These are phyloP conservation scores for Stenotaenia linearis DNA, from an alignment of 2,888 invertebrate species.

Conservation along the genomic window DNA sequence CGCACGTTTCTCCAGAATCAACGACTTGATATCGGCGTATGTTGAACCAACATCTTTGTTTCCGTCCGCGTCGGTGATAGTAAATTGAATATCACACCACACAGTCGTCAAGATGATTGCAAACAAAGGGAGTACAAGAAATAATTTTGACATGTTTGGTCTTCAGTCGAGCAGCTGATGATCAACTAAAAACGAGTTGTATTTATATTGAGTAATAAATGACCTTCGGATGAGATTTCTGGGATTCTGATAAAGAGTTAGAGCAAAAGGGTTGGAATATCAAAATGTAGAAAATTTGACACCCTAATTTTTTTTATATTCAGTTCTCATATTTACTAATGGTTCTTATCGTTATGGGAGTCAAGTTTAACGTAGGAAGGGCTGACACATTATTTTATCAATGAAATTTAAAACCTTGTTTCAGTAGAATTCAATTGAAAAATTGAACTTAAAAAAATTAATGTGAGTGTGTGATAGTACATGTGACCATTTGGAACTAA, in stretches of 20 bases:
- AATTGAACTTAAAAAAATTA: too few species aligned
- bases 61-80: background rate
- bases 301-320: background rate
- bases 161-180: background rate
- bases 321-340: background rate
- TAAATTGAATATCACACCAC: background rate
- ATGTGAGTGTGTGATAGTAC: too few species aligned
- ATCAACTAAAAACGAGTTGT: background rate
- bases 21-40: background rate
- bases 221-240: background rate
- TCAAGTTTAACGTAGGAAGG: background rate
- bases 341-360: background rate
- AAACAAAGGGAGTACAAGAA: background rate
- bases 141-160: background rate
- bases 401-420: background rate
- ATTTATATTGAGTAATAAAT: background rate
- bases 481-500: too few species aligned
- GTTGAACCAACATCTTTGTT: background rate
- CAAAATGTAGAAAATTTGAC: background rate
- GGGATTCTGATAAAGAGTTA: background rate
- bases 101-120: background rate
- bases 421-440: background rate
- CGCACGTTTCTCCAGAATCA: background rate
- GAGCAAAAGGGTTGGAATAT: background rate
- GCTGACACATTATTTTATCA: background rate